phyloP scores from a whole-genome alignment of 2,888 invertebrate genomes.

The Tribolium freemani region DNA sequence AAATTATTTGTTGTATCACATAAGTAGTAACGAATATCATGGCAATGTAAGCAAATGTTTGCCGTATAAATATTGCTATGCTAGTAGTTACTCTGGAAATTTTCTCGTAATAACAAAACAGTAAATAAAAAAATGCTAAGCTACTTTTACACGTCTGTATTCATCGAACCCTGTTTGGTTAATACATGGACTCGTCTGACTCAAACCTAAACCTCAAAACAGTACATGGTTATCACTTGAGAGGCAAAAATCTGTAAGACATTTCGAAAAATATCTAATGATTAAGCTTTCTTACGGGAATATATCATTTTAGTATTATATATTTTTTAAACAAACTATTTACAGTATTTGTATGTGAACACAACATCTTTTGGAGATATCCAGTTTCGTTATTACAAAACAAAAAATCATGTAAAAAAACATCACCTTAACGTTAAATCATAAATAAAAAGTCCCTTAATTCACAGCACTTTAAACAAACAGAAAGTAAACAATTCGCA shows the following conservation, averaged over 20 bases:
- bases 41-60: constrained; percentile 53
- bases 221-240: constrained; percentile 29
- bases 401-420: constrained; percentile 33
- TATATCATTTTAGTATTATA: constrained; percentile 43
- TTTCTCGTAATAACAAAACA: constrained; percentile 28
- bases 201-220: constrained; percentile 14
- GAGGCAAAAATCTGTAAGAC: constrained; percentile 53
- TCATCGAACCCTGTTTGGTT: constrained; percentile 43
- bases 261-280: constrained; percentile 58
- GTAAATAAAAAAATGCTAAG: constrained; percentile 33
- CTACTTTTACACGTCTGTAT: constrained; percentile 38
- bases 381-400: constrained; percentile 44
- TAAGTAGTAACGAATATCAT: constrained; percentile 51
- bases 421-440: constrained; percentile 35
- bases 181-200: constrained; percentile 41
- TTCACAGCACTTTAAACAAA: constrained; percentile 57
- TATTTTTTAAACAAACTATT: constrained; percentile 43
- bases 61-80: constrained; percentile 45
- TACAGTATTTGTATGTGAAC: constrained; percentile 49
- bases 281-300: constrained; percentile 42
- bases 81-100: constrained; percentile 41
- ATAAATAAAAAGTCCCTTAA: constrained; percentile 46
- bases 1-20: constrained; percentile 49
- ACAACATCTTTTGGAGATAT: constrained; percentile 53
- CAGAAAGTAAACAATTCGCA: constrained; percentile 42